These are phyloP conservation scores for Sthenelais limicola DNA, from an alignment of 2,888 invertebrate species.

Conservation along the genomic window DNA sequence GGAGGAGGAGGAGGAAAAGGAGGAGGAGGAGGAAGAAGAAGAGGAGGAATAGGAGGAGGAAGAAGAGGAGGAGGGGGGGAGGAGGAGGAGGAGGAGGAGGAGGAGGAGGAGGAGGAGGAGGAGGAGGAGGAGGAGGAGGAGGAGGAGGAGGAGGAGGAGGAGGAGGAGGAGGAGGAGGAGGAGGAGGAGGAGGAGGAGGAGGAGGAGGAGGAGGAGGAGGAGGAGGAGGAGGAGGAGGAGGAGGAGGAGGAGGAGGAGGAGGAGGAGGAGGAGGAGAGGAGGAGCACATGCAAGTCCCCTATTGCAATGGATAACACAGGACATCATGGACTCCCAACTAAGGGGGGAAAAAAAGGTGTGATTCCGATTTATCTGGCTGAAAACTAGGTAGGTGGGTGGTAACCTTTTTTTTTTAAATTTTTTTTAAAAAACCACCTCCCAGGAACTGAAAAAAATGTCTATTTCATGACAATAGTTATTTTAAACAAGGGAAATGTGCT, in stretches of 20 bases:
- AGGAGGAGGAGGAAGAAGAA: background rate
- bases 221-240: background rate
- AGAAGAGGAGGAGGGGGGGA: background rate
- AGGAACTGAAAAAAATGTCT: no score
- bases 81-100: background rate
- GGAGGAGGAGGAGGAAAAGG: background rate
- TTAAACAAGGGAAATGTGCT: no score
- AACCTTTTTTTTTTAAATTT: no score
- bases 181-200: background rate
- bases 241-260: conserved; percentile 23
- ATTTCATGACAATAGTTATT: no score
- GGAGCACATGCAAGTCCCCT: no score
- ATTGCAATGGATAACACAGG: no score
- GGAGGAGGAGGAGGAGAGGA: background rate
- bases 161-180: background rate
- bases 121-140: background rate
- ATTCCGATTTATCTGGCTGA: no score
- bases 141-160: background rate
- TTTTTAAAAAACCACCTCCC: no score
- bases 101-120: background rate
- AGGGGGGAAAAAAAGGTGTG: no score
- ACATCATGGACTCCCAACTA: no score
- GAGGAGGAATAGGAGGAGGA: background rate
- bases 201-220: background rate
- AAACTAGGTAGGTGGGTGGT: no score